A percentile compares a stretch with the other conserved stretches of the same genome.
phyloP scores from a whole-genome alignment of 2,113 vertebrate genomes.

The Prionailurus bengalensis region DNA sequence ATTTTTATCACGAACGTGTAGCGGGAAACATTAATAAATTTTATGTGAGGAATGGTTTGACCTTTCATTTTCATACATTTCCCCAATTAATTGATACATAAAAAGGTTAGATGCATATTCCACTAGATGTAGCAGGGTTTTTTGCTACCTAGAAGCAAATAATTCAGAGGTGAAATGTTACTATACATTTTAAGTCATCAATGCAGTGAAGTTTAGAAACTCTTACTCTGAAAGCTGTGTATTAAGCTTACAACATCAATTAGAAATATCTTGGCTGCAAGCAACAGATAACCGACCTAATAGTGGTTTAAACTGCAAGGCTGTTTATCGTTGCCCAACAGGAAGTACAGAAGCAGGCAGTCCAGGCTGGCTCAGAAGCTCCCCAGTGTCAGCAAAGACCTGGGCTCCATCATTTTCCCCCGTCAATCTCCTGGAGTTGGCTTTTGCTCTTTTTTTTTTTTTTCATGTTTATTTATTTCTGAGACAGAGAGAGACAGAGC shows the following conservation, averaged over 20 bases:
- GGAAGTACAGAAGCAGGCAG: neutral
- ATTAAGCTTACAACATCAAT: neutral
- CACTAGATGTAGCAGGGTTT: neutral
- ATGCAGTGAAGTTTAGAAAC: neutral
- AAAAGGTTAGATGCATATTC: slow-evolving; percentile 12
- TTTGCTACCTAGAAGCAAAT: neutral
- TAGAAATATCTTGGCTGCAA: neutral
- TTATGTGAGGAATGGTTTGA: neutral
- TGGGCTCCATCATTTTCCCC: neutral
- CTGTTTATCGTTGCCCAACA: neutral
- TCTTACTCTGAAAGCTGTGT: neutral
- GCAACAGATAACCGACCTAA: no score
- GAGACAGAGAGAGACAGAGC: no score
- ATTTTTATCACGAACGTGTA: neutral
- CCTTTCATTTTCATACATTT: slow-evolving; percentile 20
- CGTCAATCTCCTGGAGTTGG: rapidly evolving
- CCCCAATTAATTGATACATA: neutral
- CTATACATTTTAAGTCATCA: neutral
- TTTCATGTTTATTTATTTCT: no score
- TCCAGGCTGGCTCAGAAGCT: neutral
- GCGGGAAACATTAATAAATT: neutral
- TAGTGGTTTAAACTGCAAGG: neutral
- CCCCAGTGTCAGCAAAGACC: no score
- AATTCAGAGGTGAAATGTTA: neutral
- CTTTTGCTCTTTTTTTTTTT: neutral